Evolutionary conservation across 2,888 invertebrate genomes (phyloP).

Genomic region (Neoscelio sp.): DNA sequence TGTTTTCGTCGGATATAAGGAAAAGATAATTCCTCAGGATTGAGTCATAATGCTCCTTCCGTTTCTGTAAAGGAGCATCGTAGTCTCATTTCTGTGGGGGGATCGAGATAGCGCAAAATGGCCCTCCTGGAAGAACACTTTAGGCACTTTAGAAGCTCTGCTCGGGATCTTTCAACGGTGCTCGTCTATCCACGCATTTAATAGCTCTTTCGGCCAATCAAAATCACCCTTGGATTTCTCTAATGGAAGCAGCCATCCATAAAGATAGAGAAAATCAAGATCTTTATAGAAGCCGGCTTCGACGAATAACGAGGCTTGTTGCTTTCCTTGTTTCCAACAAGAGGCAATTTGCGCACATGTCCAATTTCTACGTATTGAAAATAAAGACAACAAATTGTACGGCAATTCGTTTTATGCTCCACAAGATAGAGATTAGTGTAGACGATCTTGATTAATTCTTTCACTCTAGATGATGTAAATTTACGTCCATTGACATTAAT

Average conservation of each 20-base stretch:
- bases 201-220: slow-evolving; percentile 58
- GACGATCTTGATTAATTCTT: no score
- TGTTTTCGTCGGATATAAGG: slow-evolving; percentile 34
- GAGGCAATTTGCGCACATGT: slow-evolving; percentile 35
- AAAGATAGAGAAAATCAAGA: slow-evolving; percentile 58
- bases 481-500: no score
- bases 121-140: slow-evolving; percentile 60
- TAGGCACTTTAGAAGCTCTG: slow-evolving; percentile 60
- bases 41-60: slow-evolving; percentile 46
- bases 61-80: slow-evolving; percentile 45
- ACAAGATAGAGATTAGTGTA: no score
- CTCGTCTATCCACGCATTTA: slow-evolving; percentile 53
- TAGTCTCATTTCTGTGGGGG: slow-evolving; percentile 36
- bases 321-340: slow-evolving; percentile 17
- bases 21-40: slow-evolving; percentile 44
- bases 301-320: slow-evolving; percentile 18
- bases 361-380: slow-evolving; percentile 14
- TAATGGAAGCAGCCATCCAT: slow-evolving; percentile 55
- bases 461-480: no score
- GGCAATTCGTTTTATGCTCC: neutral
- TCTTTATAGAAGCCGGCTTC: slow-evolving; percentile 38
- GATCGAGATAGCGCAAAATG: slow-evolving; percentile 55
- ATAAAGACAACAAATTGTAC: slow-evolving; percentile 19
- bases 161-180: slow-evolving; percentile 53
- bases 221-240: slow-evolving; percentile 57